Conservation (phyloP, 2,113 vertebrate genomes). For the Panthera tigris region DNA sequence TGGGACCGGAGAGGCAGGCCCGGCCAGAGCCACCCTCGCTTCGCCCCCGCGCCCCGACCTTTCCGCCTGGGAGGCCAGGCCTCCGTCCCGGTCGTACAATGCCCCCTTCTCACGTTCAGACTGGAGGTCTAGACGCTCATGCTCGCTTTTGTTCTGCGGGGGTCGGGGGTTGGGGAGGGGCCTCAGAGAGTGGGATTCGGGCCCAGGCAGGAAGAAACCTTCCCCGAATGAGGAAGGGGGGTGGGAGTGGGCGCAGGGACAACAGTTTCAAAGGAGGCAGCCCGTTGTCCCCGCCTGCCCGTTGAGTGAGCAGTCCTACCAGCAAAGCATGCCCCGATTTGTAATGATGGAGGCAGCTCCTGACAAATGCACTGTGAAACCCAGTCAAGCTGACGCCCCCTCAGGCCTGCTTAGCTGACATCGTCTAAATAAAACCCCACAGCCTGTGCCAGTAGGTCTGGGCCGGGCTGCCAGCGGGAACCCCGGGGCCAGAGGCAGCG, state of each 20-base stretch:
- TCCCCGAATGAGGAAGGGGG: neutral
- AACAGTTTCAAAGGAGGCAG: neutral
- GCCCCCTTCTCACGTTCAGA: slow-evolving; percentile 69
- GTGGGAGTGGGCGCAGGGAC: neutral
- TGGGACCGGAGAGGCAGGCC: neutral
- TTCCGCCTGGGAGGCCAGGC: neutral
- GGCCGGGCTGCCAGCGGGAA: slow-evolving; percentile 79
- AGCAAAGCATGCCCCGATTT: neutral
- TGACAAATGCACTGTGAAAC: slow-evolving; percentile 57
- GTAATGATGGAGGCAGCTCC: slow-evolving; percentile 18
- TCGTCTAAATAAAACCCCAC: slow-evolving; percentile 80
- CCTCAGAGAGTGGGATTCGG: slow-evolving; percentile 71
- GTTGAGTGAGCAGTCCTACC: neutral
- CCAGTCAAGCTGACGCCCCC: slow-evolving; percentile 66
- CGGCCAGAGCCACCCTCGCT: neutral
- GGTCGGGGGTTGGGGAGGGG: slow-evolving; percentile 75
- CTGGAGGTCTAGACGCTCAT: slow-evolving; percentile 75
- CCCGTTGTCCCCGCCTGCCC: neutral
- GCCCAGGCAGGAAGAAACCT: neutral
- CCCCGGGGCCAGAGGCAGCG: slow-evolving; percentile 63
- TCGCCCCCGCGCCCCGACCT: neutral
- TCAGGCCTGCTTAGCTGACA: slow-evolving; percentile 80
- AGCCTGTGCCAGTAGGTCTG: slow-evolving; percentile 81
- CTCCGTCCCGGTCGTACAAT: slow-evolving; percentile 60
- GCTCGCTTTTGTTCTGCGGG: slow-evolving; percentile 74